Evolutionary conservation across 2,797 vertebrate species (phyloP).

Genomic region (Crypturellus tataupa): DNA sequence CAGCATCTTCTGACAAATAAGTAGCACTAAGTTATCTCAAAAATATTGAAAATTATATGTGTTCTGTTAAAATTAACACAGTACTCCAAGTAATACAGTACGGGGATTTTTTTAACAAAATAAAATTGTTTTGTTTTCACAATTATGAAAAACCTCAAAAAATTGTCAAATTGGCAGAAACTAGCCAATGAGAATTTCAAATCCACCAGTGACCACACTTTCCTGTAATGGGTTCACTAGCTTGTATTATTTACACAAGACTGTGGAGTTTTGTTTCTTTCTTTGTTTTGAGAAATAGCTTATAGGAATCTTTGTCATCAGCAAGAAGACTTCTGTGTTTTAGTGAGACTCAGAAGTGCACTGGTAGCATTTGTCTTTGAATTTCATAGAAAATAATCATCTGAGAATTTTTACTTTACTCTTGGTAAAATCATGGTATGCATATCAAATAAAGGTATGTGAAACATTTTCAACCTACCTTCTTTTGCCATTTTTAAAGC

Average conservation of each 20-base stretch:
- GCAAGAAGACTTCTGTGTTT: conserved; percentile 68
- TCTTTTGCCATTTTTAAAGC: conserved; percentile 83
- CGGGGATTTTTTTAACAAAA: background rate
- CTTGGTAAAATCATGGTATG: conserved; percentile 58
- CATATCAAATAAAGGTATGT: conserved; percentile 57
- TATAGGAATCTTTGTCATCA: conserved; percentile 69
- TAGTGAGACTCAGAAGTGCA: conserved; percentile 67
- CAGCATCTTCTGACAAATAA: background rate
- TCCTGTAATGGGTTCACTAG: conserved; percentile 25
- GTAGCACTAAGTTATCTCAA: background rate
- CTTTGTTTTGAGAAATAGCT: conserved; percentile 61
- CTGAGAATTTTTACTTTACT: conserved; percentile 63
- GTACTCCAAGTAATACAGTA: background rate
- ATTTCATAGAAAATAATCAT: conserved; percentile 79
- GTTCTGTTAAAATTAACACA: background rate
- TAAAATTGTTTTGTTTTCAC: background rate
- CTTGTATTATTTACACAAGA: conserved; percentile 26
- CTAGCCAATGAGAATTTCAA: background rate
- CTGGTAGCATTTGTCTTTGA: conserved; percentile 77
- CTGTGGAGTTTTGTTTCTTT: background rate
- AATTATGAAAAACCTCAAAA: conserved; percentile 9
- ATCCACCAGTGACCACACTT: conserved; percentile 23
- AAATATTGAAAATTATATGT: background rate
- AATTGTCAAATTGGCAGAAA: background rate
- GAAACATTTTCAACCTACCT: conserved; percentile 80